phyloP scores from a whole-genome alignment of 2,113 vertebrate species.

The Caranx melampygus region DNA sequence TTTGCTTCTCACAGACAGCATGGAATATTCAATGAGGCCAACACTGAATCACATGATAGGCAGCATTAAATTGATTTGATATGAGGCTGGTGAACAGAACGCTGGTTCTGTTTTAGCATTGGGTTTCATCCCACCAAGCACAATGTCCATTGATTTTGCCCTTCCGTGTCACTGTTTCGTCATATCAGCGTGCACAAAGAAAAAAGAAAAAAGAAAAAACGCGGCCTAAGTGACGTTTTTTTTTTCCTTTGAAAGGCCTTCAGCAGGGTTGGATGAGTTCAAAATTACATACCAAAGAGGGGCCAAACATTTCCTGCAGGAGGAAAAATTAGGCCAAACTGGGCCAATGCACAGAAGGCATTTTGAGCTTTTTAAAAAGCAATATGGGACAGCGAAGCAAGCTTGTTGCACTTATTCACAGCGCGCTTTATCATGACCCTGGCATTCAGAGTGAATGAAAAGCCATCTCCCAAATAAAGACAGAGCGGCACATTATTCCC shows the following conservation, averaged over 20 bases:
- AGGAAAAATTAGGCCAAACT: conserved; percentile 21
- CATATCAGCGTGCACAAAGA: conserved; percentile 9
- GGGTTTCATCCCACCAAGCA: conserved; percentile 36
- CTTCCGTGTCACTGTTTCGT: not conserved
- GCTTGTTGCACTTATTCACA: conserved; percentile 60
- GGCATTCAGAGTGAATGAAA: conserved; percentile 66
- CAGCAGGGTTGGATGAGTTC: conserved; percentile 13
- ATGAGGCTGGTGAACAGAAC: conserved; percentile 27
- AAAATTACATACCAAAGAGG: conserved; percentile 13
- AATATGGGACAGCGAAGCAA: conserved; percentile 47
- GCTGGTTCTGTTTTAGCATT: conserved; percentile 27
- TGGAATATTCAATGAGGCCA: conserved; percentile 40
- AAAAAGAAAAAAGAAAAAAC: conserved; percentile 2
- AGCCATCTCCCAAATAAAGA: conserved; percentile 63
- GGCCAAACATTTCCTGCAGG: conserved; percentile 12
- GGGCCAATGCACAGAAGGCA: not conserved
- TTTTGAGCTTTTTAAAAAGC: conserved; percentile 22
- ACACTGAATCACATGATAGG: conserved; percentile 22
- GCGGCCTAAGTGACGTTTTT: not conserved
- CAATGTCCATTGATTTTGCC: conserved; percentile 28
- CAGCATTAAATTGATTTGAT: conserved; percentile 39
- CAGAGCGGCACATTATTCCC: conserved; percentile 45
- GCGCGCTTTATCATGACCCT: conserved; percentile 51
- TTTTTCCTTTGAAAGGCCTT: not conserved
- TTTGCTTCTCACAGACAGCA: conserved; percentile 44